Evolutionary conservation across 2,888 invertebrate species (phyloP), one percentile per base, ranked within the genome.

Genomic region (Sarcophaga subvicina): DNA sequence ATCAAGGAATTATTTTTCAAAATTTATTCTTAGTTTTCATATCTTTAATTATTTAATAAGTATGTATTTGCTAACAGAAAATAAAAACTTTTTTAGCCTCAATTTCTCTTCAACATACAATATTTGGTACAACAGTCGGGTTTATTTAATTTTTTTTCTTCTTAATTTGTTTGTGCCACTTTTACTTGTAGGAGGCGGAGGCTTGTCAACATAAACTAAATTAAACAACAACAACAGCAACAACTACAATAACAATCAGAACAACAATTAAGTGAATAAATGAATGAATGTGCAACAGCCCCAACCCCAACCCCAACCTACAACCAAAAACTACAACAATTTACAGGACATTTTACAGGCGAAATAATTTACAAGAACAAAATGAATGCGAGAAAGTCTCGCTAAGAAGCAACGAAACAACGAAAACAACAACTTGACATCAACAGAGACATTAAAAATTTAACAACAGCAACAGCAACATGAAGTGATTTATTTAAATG

Each of bases 151-250:
- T 27, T 27, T 27, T 37, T 37, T 83, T 77, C 62, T 11, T 47
- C 64, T 76, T 77, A 85, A 85, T 85, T 85, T 72, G 75, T 84
- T 76, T 80, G 64, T 80, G 47, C 60, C 80, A 80, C 71, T 84
- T 84, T 37, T 25, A 80, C 76, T 84, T 85, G 76, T 76, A 85
- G 84, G 71, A 77, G 76, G 49, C 17, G n/a, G 59, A 62, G 10
- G n/a, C 17, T 71, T 85, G 76, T 80, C 84, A 85, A 76, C 84
- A 84, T 66, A 66, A 80, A 80, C 80, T 76, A 70, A 83, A 67
- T 83, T 73, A 78, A 78, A 77, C 72, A 83, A 60, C 70, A 54
- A 22, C 45, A 73, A 22, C 27, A 64, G 17, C 60, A 64, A 70
- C 70, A 71, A 54, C 11, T 47, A 71, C 54, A 17, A n/a, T 20